phyloP scores from a whole-genome alignment of 2,113 vertebrate genomes.

The Neodon shergylaensis region DNA sequence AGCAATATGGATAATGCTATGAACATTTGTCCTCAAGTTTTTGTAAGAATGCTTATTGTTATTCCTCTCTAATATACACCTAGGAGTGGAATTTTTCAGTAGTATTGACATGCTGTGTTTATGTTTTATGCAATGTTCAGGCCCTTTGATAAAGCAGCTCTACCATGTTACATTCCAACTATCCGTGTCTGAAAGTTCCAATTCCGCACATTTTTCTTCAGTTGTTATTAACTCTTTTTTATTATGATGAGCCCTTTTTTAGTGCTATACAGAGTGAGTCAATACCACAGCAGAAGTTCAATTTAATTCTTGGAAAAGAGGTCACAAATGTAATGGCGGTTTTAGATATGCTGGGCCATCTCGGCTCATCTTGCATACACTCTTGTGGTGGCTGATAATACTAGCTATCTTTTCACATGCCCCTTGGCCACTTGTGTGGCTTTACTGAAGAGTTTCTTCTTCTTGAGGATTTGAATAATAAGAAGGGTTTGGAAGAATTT shows the following conservation, averaged over 20 bases:
- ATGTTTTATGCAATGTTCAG: slow-evolving; percentile 14
- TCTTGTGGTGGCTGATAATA: not conserved
- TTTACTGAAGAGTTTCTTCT: not conserved
- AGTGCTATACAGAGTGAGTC: slow-evolving; percentile 2
- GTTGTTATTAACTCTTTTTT: slow-evolving; percentile 19
- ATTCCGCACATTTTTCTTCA: not conserved
- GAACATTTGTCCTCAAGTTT: not conserved
- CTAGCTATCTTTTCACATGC: not conserved
- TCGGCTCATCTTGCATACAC: not conserved
- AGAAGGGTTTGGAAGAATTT: slow-evolving; percentile 36
- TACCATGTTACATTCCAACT: not conserved
- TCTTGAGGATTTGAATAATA: not conserved
- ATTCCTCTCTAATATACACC: not conserved
- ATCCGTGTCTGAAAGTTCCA: not conserved
- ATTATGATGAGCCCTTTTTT: not conserved
- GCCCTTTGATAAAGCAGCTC: not conserved
- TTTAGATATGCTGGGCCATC: not conserved
- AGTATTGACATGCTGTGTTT: not conserved
- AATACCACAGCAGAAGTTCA: slow-evolving; percentile 4
- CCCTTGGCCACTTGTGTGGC: not conserved
- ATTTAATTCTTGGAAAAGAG: slow-evolving; percentile 49
- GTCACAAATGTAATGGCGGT: not conserved
- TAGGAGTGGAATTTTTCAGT: not conserved
- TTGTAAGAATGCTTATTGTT: slow-evolving; percentile 14
- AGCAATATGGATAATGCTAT: slow-evolving; percentile 20